Evolutionary conservation across 1,140 invertebrate species (phyloP), one percentile per base, ranked within the genome.

Genomic region (Calliphora vicina): DNA sequence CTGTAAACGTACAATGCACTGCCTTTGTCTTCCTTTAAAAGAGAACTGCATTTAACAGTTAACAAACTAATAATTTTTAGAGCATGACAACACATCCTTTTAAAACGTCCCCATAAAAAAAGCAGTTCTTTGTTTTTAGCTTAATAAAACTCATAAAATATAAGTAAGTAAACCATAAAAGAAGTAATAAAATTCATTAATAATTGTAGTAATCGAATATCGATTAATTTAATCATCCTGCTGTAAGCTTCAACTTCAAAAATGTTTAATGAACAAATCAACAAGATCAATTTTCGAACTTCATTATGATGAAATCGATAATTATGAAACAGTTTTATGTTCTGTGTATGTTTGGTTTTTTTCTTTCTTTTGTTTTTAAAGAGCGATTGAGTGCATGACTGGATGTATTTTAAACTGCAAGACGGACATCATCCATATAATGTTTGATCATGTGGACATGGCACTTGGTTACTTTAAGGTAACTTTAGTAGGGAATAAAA

Each of bases 41-140:
- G 12, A 5, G n/a, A 57, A 17, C 27, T 8, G n/a, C 17, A 20
- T 35, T n/a, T 17, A 35, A 17, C 74, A 43, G 74, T 78, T 78
- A 43, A 78, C 35, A 78, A n/a, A 74, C 27, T 35, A 20, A 25
- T 78, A 78, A 78, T 78, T 45, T 23, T 78, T 43, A 78, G 74
- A 78, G 74, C 74, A 78, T 78, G 35, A 78, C 35, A 20, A 29
- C 73, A 78, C 35, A 78, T 78, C 35, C 74, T 78, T 43, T 78
- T 17, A 57, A 57, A 57, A 57, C 12, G 15, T 17, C 6, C 15
- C 1, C 9, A 23, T 23, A 67, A 67, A 23, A 20, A 67, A 25
- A 15, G 15, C 45, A 50, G 45, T 50, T 35, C 35, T 35, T 50
- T 43, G 42, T 43, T 57, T 57, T 57, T 20, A 67, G 8, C 17